Evolutionary conservation across 2,888 invertebrate species (phyloP).

Genomic region (Asteroscopus sphinx): DNA sequence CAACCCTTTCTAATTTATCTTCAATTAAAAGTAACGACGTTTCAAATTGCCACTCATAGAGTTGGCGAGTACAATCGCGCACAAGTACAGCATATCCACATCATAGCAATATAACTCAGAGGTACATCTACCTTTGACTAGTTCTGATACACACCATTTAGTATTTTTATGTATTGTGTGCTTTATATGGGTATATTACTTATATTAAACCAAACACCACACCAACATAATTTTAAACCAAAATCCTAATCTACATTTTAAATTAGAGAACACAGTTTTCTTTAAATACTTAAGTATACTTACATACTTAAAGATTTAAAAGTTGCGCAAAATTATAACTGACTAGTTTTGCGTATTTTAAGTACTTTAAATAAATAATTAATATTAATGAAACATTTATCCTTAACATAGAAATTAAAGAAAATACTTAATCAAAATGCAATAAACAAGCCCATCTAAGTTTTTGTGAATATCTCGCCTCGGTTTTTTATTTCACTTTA

Average conservation of each 20-base stretch:
- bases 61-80: constrained; percentile 62
- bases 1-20: constrained; percentile 50
- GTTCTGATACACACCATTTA: constrained; percentile 82
- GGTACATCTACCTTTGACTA: constrained; percentile 86
- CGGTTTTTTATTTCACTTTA: constrained; percentile 67
- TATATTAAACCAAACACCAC: constrained; percentile 87
- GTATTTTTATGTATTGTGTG: constrained; percentile 77
- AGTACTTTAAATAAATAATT: constrained; percentile 89
- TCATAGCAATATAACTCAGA: constrained; percentile 68
- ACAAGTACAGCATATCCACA: constrained; percentile 68
- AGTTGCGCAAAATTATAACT: constrained; percentile 90
- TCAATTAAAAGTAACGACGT: constrained; percentile 45
- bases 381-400: constrained; percentile 87
- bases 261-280: constrained; percentile 88
- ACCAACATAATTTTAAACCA: constrained; percentile 88
- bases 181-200: constrained; percentile 75
- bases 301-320: constrained; percentile 85
- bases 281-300: constrained; percentile 82
- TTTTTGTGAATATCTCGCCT: constrained; percentile 75
- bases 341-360: constrained; percentile 90
- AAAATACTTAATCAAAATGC: constrained; percentile 83
- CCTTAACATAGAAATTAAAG: constrained; percentile 81
- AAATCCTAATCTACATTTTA: constrained; percentile 85
- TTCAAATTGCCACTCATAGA: constrained; percentile 39
- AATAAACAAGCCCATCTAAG: constrained; percentile 78